Percentiles rank a stretch among this genome's conserved stretches.
Evolutionary conservation across 2,113 vertebrate genomes (phyloP).

Genomic region (Ancistrus triradiatus): DNA sequence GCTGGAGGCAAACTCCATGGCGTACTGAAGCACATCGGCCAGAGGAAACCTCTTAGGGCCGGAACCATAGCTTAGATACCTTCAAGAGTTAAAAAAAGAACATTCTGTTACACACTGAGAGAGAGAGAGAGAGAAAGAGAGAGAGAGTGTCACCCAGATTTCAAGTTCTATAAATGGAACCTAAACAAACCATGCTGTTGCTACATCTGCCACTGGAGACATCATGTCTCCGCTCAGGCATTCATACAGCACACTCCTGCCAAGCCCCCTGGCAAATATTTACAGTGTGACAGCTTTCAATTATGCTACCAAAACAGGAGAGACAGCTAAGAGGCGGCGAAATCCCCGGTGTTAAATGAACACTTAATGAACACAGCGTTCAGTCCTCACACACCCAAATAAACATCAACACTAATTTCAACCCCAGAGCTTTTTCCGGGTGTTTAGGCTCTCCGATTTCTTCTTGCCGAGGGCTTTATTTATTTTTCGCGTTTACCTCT

Average conservation of each 20-base stretch:
- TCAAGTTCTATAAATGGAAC: slow-evolving; percentile 25
- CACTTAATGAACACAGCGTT: too few relatives aligned
- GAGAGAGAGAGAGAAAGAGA: not conserved
- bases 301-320: not conserved
- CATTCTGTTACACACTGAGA: slow-evolving; percentile 4
- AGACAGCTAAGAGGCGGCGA: not conserved
- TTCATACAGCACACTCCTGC: slow-evolving; percentile 6
- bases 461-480: not conserved
- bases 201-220: slow-evolving; percentile 8
- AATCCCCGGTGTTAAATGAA: too few relatives aligned
- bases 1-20: slow-evolving; percentile 96
- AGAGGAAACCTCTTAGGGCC: slow-evolving; percentile 97
- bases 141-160: slow-evolving; percentile 10
- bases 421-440: too few relatives aligned
- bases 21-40: slow-evolving; percentile 96
- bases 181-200: slow-evolving; percentile 8
- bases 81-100: slow-evolving; percentile 50
- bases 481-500: slow-evolving; percentile 73
- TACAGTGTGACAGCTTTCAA: slow-evolving; percentile 18
- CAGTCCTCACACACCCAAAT: not conserved
- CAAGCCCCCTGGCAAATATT: slow-evolving; percentile 22
- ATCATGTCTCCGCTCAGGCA: slow-evolving; percentile 6
- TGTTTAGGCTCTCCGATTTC: not conserved
- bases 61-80: slow-evolving; percentile 94
- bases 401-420: not conserved